These are phyloP conservation scores for Drosophila parvula DNA, from an alignment of 1,140 invertebrate genomes.

Conservation along the genomic window DNA sequence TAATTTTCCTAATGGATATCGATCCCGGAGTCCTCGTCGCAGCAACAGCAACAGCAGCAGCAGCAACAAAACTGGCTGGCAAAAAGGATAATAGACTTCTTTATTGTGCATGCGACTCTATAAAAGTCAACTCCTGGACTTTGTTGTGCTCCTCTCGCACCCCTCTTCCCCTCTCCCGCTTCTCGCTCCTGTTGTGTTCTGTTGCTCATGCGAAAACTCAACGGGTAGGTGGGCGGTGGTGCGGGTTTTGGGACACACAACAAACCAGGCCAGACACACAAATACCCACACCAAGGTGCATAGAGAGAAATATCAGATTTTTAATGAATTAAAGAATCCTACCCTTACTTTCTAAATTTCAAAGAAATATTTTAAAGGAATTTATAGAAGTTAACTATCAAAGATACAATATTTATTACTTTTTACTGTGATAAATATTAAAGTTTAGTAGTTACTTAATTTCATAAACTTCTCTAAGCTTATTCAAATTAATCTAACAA, in stretches of 20 bases:
- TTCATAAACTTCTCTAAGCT: no score
- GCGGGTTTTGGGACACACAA: slow-evolving; percentile 50
- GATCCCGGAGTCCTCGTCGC: slow-evolving; percentile 68
- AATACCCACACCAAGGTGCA: slow-evolving; percentile 29
- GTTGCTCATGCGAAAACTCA: slow-evolving; percentile 55
- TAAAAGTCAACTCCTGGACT: slow-evolving; percentile 84
- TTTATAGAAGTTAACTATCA: no score
- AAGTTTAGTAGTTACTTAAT: no score
- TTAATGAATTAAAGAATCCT: no score
- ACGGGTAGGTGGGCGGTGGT: background rate
- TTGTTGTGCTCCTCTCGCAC: slow-evolving; percentile 61
- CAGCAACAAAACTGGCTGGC: slow-evolving; percentile 64
- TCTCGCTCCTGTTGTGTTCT: slow-evolving; percentile 38
- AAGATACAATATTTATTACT: no score
- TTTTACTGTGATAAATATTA: no score
- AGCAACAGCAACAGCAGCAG: slow-evolving; percentile 52
- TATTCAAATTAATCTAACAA: no score
- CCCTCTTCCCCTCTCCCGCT: slow-evolving; percentile 8
- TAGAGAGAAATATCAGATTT: background rate
- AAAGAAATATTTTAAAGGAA: no score
- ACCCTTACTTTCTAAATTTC: no score
- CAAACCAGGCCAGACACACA: slow-evolving; percentile 58
- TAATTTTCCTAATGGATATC: slow-evolving; percentile 84
- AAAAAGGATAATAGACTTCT: slow-evolving; percentile 84
- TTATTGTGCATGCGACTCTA: slow-evolving; percentile 84